phyloP scores from a whole-genome alignment of 92 coral and sea anemone species.

The Bergia sp. region DNA sequence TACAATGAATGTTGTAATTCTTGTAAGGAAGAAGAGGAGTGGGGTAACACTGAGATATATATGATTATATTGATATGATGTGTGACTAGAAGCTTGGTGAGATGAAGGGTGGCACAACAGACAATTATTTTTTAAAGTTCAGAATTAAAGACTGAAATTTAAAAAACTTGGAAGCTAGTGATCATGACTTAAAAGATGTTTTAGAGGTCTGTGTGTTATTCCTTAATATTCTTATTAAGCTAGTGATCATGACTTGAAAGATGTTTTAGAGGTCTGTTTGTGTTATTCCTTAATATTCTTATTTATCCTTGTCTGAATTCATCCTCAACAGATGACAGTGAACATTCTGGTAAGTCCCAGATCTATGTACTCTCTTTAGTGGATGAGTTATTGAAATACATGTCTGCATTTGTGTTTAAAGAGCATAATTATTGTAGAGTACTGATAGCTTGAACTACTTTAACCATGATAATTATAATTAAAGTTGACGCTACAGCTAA shows the following conservation, averaged over 20 bases:
- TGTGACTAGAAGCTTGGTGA: neutral
- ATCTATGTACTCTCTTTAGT: neutral
- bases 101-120: neutral
- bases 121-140: slow-evolving; percentile 52
- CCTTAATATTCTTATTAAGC: neutral
- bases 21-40: too few species aligned
- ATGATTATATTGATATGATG: neutral
- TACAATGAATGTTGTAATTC: too few species aligned
- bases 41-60: too few species aligned
- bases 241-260: too few species aligned
- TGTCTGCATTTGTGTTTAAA: too few species aligned
- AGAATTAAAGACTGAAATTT: slow-evolving; percentile 41
- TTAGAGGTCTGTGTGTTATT: neutral
- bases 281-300: neutral
- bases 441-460: too few species aligned
- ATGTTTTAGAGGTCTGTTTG: too few species aligned
- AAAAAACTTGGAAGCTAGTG: too few species aligned
- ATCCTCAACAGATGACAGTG: slow-evolving; percentile 64
- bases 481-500: too few species aligned
- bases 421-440: too few species aligned
- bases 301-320: neutral
- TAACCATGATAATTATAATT: too few species aligned
- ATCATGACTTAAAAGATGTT: too few species aligned
- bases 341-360: slow-evolving; percentile 68
- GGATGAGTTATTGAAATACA: neutral